These are phyloP conservation scores for Onychostoma macrolepis DNA, from an alignment of 2,113 vertebrate genomes.

Conservation along the genomic window DNA sequence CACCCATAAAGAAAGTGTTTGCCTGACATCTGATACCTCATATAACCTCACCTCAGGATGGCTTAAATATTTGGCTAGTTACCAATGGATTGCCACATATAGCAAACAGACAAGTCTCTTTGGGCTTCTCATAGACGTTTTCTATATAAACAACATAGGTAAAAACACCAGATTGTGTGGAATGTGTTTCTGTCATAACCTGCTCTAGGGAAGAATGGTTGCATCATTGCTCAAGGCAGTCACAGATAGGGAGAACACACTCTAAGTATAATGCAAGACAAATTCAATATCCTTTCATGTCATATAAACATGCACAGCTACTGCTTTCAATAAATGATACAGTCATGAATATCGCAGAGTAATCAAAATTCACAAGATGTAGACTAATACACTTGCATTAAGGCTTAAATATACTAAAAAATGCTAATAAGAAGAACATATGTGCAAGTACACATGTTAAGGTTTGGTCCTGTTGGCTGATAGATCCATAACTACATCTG, in stretches of 20 bases:
- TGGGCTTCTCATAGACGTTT: neutral
- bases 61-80: neutral
- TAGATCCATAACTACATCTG: neutral
- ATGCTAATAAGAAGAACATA: neutral
- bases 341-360: neutral
- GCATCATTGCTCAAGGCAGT: neutral
- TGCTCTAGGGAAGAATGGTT: constrained; percentile 2
- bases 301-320: neutral
- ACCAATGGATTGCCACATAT: neutral
- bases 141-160: neutral
- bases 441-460: neutral
- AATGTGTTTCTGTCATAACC: constrained; percentile 34
- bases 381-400: neutral
- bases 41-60: neutral
- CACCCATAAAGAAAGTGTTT: neutral
- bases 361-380: neutral
- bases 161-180: neutral
- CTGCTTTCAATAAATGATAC: neutral
- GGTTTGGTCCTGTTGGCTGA: neutral
- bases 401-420: neutral
- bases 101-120: neutral
- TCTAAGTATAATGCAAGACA: neutral
- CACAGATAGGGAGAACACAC: neutral
- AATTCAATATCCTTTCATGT: neutral
- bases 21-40: neutral